These are phyloP conservation scores for Blastomussa wellsi DNA, from an alignment of 92 coral and sea anemone species.

Conservation along the genomic window DNA sequence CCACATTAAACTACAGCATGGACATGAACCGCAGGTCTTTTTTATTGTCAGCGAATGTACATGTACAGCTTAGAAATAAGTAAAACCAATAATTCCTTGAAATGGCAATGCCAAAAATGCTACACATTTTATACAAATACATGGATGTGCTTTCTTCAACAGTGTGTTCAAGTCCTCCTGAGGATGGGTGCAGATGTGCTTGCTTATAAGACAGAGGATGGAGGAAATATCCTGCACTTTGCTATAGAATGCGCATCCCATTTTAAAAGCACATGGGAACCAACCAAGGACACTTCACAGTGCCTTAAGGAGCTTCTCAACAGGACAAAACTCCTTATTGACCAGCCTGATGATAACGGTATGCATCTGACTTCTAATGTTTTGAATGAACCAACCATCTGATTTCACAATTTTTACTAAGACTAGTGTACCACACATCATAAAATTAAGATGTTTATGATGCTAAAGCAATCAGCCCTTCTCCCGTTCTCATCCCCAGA, in stretches of 20 bases:
- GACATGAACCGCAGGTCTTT: too few species aligned
- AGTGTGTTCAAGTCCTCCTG: slow-evolving; percentile 81
- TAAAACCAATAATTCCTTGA: too few species aligned
- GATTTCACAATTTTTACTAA: too few species aligned
- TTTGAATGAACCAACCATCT: too few species aligned
- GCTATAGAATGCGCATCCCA: slow-evolving; percentile 85
- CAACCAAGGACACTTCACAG: slow-evolving; percentile 48
- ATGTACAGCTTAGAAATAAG: too few species aligned
- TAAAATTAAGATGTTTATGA: too few species aligned
- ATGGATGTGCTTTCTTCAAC: slow-evolving; percentile 2
- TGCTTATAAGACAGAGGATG: slow-evolving; percentile 55
- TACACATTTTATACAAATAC: neutral
- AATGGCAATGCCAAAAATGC: too few species aligned
- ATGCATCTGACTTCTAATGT: neutral
- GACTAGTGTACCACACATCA: too few species aligned
- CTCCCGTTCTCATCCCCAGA: too few species aligned
- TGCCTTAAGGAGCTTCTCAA: slow-evolving; percentile 68
- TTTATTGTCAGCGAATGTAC: too few species aligned
- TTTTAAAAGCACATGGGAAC: slow-evolving; percentile 30
- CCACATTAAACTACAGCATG: too few species aligned
- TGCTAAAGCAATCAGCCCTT: too few species aligned
- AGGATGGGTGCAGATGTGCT: slow-evolving; percentile 70
- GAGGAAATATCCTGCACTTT: slow-evolving; percentile 85
- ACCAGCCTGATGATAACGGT: slow-evolving; percentile 77
- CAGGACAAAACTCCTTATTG: slow-evolving; percentile 47